Base-by-base conservation (phyloP, 2,797 vertebrate species). In the Myotis myotis region DNA sequence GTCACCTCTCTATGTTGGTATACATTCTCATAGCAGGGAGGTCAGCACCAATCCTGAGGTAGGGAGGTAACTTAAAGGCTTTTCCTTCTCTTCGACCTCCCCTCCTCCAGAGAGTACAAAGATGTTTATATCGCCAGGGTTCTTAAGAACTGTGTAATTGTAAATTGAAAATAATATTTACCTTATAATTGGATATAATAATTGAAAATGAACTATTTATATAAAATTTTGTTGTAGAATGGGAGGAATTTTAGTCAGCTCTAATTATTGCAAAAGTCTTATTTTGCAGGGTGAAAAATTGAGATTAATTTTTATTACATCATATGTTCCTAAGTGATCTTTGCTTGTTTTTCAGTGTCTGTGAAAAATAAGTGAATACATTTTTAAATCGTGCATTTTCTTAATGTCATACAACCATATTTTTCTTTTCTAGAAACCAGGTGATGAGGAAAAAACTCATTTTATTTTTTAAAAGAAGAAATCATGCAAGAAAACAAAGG, bases 401-500 rank as follows among this genome's bases (percentile, higher is more conserved):
- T 97, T 97, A 97, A 97, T 97, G 95, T 97, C 96, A 96, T 96
- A 94, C 97, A 95, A 97, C 95, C 96, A 83, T 96, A 97, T 98
- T 93, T 97, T 97, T 98, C 92, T 97, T 70, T 98, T 98, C 84
- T 98, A 99, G 99, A 97, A 99, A 99, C 98, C 99, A 99, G 98
- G 99, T 99, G 97, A 99, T 99, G 99, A 99, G 99, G 98, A 99
- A 99, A 98, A 99, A 99, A 98, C 98, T 99, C 95, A 99, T 99
- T 98, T 98, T 99, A 47, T 99, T 99, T 98, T 99, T 99, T 98
- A 99, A 99, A 98, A 99, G 99, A 98, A 99, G 99, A 98, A 99
- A 99, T 97, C 99, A 99, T 96, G 99, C 99, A 96, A 99, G 99
- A 95, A 99, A 99, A 98, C 99, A 99, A 98, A 99, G 99, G 99